Conservation (phyloP, 1,140 invertebrate species). For the Scaptomyza hsui region DNA sequence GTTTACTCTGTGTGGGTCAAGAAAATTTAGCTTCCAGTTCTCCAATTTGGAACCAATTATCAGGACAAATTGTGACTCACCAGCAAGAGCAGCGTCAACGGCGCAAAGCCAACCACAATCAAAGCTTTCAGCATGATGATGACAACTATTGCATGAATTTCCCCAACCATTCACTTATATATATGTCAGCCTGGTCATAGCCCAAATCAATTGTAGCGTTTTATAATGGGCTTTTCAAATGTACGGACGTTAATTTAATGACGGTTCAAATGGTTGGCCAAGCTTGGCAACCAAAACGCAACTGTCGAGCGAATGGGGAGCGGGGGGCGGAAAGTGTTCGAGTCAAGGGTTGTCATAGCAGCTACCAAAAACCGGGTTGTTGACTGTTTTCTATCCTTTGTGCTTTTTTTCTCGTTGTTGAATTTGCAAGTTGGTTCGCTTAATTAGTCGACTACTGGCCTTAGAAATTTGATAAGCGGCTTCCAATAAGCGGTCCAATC, state of each 20-base stretch:
- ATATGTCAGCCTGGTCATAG: not conserved
- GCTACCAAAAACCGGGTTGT: constrained; percentile 5
- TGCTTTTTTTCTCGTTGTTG: constrained; percentile 31
- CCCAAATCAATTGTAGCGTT: constrained; percentile 28
- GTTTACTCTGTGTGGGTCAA: constrained; percentile 3
- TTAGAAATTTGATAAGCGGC: constrained; percentile 63
- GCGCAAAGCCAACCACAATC: not conserved
- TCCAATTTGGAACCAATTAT: not conserved
- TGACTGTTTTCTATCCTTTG: constrained; percentile 16
- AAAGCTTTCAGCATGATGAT: constrained; percentile 8
- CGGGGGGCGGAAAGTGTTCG: not conserved
- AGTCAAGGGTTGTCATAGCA: constrained; percentile 29
- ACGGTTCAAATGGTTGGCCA: constrained; percentile 3
- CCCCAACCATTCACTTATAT: constrained; percentile 17
- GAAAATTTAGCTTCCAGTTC: not conserved
- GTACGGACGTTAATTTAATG: constrained; percentile 26
- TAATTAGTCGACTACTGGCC: constrained; percentile 57
- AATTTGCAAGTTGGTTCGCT: constrained; percentile 18
- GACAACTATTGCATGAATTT: constrained; percentile 1
- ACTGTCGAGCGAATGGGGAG: not conserved
- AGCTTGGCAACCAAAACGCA: constrained; percentile 26
- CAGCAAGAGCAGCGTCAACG: constrained; percentile 3
- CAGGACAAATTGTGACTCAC: constrained; percentile 4
- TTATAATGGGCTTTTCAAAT: constrained; percentile 42
- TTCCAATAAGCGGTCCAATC: constrained; percentile 29